Evolutionary conservation across 2,797 vertebrate genomes (phyloP).

Genomic region (Lacerta bilineata): DNA sequence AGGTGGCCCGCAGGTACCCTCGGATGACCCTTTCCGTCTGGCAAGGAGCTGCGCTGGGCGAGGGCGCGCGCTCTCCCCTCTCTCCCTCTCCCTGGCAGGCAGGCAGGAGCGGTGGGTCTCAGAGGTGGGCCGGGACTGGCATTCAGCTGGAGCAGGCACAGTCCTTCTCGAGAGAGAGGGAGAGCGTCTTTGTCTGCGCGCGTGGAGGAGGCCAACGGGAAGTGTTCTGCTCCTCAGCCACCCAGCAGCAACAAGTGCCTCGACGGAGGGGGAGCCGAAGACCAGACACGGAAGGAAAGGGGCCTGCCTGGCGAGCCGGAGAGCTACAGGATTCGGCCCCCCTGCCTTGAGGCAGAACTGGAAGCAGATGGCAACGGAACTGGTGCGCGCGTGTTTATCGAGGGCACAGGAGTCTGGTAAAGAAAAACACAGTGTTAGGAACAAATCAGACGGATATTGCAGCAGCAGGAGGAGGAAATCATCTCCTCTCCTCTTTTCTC

Average conservation of each 20-base stretch:
- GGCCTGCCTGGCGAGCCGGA: not conserved
- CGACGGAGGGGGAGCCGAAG: not conserved
- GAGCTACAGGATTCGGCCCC: not conserved
- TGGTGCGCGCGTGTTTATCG: not conserved
- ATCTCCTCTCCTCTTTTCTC: not conserved
- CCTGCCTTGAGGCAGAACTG: not conserved
- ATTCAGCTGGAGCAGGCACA: not conserved
- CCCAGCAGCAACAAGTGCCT: slow-evolving; percentile 18
- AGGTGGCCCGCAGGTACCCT: slow-evolving; percentile 78
- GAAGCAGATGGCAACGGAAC: not conserved
- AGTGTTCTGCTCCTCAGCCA: not conserved
- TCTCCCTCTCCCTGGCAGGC: not conserved
- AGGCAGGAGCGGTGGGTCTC: too few relatives aligned
- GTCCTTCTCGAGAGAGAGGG: not conserved
- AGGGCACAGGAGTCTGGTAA: too few relatives aligned
- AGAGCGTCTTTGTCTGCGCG: too few relatives aligned
- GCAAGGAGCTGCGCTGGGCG: slow-evolving; percentile 69
- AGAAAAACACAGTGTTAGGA: not conserved
- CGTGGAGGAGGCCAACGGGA: not conserved
- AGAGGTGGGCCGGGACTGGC: not conserved
- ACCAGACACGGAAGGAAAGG: not conserved
- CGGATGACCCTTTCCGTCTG: slow-evolving; percentile 76
- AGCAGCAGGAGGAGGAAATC: not conserved
- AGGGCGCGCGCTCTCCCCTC: slow-evolving; percentile 21
- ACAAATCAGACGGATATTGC: not conserved